These are phyloP conservation scores for Theristicus caerulescens DNA, from an alignment of 2,113 vertebrate genomes.

Conservation along the genomic window DNA sequence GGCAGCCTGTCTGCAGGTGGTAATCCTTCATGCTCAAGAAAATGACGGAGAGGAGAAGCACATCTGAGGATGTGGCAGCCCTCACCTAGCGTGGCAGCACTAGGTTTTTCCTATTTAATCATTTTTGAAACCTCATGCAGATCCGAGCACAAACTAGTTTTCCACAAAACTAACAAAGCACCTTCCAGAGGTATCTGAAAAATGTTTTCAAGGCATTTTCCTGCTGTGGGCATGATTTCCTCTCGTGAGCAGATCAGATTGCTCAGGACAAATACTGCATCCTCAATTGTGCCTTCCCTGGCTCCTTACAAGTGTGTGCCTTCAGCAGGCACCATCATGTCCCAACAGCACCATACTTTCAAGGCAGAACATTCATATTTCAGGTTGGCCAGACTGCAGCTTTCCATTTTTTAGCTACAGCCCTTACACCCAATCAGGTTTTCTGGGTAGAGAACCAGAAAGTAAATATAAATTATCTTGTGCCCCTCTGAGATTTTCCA, in stretches of 20 bases:
- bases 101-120: not conserved
- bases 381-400: not conserved
- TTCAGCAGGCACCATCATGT: not conserved
- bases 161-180: not conserved
- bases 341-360: not conserved
- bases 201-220: not conserved
- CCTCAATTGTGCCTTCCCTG: not conserved
- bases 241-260: not conserved
- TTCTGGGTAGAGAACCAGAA: not conserved
- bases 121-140: not conserved
- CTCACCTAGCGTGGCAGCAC: not conserved
- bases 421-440: not conserved
- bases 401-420: not conserved
- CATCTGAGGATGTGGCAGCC: not conserved
- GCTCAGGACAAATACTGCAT: not conserved
- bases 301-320: not conserved
- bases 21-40: not conserved
- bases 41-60: not conserved
- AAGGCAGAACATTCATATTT: not conserved
- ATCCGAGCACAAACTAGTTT: not conserved
- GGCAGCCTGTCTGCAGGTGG: not conserved
- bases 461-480: not conserved
- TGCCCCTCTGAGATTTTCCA: not conserved
- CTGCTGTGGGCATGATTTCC: not conserved
- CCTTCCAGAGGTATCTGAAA: not conserved